phyloP scores from a whole-genome alignment of 2,113 vertebrate species.

The Bubo bubo region DNA sequence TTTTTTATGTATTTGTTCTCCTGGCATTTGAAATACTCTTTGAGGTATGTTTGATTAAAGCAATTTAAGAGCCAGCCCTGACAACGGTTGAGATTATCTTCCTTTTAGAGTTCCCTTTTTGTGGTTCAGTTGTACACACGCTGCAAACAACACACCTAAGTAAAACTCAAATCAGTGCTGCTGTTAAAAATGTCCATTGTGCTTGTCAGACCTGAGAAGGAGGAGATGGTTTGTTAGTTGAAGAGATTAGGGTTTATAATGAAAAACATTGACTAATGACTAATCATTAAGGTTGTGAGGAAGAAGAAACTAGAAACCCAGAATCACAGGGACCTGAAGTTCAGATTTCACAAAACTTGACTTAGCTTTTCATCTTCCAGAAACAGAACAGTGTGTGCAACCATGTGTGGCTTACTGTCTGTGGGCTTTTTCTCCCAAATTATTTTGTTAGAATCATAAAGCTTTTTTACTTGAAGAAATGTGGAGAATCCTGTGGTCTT shows the following conservation, averaged over 20 bases:
- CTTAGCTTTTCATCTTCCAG: background rate
- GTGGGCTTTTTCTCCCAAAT: background rate
- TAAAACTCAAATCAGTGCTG: background rate
- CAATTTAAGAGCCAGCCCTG: background rate
- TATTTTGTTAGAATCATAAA: background rate
- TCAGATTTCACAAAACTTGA: background rate
- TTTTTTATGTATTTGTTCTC: background rate
- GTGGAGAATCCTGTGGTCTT: background rate
- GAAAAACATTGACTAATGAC: background rate
- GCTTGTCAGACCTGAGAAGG: background rate
- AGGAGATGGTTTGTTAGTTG: background rate
- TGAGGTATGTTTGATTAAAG: background rate
- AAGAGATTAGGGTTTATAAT: background rate
- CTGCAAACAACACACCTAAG: background rate
- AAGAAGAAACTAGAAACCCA: background rate
- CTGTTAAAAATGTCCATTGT: background rate
- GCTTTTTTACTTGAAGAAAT: background rate
- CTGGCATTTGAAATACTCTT: background rate
- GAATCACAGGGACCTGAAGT: background rate
- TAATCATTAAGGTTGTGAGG: background rate
- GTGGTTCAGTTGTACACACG: background rate
- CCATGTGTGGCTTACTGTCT: fast-evolving
- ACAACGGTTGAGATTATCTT: background rate
- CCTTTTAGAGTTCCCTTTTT: background rate
- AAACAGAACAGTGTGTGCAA: background rate